Base-by-base conservation (phyloP, 2,888 invertebrate species). In the Ophioninae sp. region DNA sequence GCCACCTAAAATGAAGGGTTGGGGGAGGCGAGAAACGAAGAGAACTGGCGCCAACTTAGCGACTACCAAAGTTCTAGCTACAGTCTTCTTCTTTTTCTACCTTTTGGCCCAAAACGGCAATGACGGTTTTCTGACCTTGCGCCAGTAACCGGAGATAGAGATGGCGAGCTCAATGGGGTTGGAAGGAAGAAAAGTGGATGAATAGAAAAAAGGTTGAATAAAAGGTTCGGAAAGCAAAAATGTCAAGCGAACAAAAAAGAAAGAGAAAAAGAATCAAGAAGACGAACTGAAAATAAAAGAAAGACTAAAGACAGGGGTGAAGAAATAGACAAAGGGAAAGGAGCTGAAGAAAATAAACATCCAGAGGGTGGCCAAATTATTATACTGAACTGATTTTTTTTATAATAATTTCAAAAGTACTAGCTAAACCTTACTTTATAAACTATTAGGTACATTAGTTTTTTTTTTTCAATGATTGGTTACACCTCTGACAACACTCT, bases 41-140 rank as follows among this genome's bases (percentile, higher is more conserved):
- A 51, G 44, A 76, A 85, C 83, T 79, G 85, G 83, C 85, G 83
- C 85, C 83, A 76, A 79, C 69, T 79, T 79, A 69, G 44, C 20
- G 58, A 74, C 71, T 74, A 69, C 41, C 73, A 8, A 69, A 41
- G 51, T 69, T 63, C 44, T 51, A 6, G n/a, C 68, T 17, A 9
- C n/a, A 17, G 61, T 77, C 22, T 56, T 67, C 39, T 65, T 41
- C 44, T 44, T 59, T 64, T 59, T 41, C 78, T 73, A 65, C 17
- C 59, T 63, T 69, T 22, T 63, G n/a, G n/a, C 65, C 22, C 67
- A 23, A 63, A 65, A 44, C 7, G 37, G 59, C 22, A 44, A 71
- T 22, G 67, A 37, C 37, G 75, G 63, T 74, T 80, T 81, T 56
- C 67, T 30, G 75, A 81, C 65, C 74, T 80, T 56, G 58, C 77